Percentiles rank a stretch among this genome's conserved stretches.
phyloP scores from a whole-genome alignment of 2,113 vertebrate species.

The Vombatus ursinus region DNA sequence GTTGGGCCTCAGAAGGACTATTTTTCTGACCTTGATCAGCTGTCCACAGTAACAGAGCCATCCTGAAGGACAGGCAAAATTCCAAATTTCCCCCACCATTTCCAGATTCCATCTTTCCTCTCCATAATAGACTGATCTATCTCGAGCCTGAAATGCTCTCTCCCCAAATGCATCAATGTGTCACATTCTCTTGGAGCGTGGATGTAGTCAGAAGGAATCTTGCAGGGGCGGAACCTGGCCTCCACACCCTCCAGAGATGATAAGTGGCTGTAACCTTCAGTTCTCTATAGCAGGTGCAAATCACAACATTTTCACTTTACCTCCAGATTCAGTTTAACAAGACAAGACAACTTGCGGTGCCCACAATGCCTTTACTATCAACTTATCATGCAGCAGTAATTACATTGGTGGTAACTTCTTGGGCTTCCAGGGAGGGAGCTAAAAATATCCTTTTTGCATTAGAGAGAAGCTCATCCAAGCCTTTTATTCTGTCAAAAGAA shows the following conservation, averaged over 20 bases:
- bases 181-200: background rate
- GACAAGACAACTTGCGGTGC: background rate
- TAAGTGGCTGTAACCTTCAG: background rate
- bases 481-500: background rate
- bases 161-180: background rate
- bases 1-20: background rate
- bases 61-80: background rate
- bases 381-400: background rate
- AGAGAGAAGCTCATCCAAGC: background rate
- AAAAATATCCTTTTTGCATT: background rate
- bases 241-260: background rate
- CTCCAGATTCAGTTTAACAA: background rate
- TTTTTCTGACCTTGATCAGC: background rate
- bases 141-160: background rate
- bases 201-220: background rate
- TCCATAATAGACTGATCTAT: background rate
- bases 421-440: background rate
- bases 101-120: background rate
- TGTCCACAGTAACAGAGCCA: background rate
- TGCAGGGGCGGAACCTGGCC: background rate
- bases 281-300: background rate
- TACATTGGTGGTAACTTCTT: background rate
- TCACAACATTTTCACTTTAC: background rate
- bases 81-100: background rate
- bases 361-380: slow-evolving; percentile 2